phyloP scores from a whole-genome alignment of 2,797 vertebrate genomes.

The Melanotaenia pygmaea region DNA sequence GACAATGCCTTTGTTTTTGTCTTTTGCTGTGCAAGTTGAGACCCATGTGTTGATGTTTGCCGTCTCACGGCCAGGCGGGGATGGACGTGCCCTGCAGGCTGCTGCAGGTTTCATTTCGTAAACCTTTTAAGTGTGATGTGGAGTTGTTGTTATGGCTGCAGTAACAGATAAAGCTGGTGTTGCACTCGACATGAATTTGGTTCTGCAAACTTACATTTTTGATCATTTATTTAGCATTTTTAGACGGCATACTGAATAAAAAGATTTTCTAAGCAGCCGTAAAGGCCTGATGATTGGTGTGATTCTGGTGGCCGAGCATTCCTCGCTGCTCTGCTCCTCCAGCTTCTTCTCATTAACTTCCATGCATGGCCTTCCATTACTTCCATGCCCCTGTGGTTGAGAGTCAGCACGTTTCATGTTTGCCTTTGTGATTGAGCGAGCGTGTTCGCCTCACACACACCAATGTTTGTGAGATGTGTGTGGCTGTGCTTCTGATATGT shows the following conservation, averaged over 20 bases:
- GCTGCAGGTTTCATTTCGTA: constrained; percentile 19
- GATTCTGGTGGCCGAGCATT: constrained; percentile 21
- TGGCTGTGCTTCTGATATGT: constrained; percentile 17
- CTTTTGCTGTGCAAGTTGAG: constrained; percentile 65
- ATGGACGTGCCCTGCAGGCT: constrained; percentile 6
- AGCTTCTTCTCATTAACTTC: constrained; percentile 68
- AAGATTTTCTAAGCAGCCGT: not conserved
- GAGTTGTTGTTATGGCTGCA: constrained; percentile 14
- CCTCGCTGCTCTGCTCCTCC: constrained; percentile 24
- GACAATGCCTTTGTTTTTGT: constrained; percentile 79
- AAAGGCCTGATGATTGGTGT: constrained; percentile 27
- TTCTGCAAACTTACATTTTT: too few relatives aligned
- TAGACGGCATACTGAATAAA: too few relatives aligned
- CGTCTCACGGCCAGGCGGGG: constrained; percentile 12
- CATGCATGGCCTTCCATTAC: constrained; percentile 46
- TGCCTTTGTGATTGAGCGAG: constrained; percentile 67
- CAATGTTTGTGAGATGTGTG: constrained; percentile 35
- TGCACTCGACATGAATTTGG: not conserved
- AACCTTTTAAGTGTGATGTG: not conserved
- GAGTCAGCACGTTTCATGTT: constrained; percentile 68
- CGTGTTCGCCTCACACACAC: constrained; percentile 46
- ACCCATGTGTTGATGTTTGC: constrained; percentile 72
- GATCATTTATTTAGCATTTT: too few relatives aligned
- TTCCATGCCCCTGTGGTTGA: constrained; percentile 58
- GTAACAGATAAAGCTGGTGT: not conserved